Base-by-base conservation (phyloP, 2,888 invertebrate genomes). In the Caradrina clavipalpis region DNA sequence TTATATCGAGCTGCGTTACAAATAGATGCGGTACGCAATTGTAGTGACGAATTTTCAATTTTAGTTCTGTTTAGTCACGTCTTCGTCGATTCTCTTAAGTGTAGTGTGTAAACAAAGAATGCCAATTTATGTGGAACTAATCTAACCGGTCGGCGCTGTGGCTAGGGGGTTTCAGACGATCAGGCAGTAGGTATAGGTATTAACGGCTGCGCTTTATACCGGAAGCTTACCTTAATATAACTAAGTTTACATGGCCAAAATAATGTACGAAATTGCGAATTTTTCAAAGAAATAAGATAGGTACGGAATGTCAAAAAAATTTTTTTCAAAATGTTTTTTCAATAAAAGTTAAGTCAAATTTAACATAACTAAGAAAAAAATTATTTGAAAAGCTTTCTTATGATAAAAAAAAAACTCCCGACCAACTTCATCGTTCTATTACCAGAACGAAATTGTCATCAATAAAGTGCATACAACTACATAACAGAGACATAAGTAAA, bases 41-140 rank as follows among this genome's bases (percentile, higher is more conserved):
- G 39, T 19, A 60, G 42, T 77, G 76, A 77, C 50, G 42, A 64
- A 63, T 76, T 60, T 50, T 26, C 19, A 39, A 55, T 35, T 60
- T 51, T 42, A 78, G 55, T 50, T 22, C 26, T 42, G 59, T 73
- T 69, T 69, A 69, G 78, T 65, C 62, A 68, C 55, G 56, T 66
- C 42, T 59, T 69, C 66, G 65, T 63, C 45, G 69, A 75, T 73
- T 68, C 73, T 55, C 57, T 55, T 61, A 56, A 47, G 62, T 64
- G 61, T 72, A 62, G 66, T 62, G 50, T 58, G 54, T 71, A 61
- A 73, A 81, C 79, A 79, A 77, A 82, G 80, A 80, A 60, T 74
- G 64, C 57, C 54, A 77, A 76, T 81, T 82, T 82, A 81, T 77
- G 74, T 83, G 83, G 70, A 78, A 83, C 82, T 81, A 86, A 86